Evolutionary conservation across 2,797 vertebrate species (phyloP), one percentile per base, ranked within the genome.

Genomic region (Chanos chanos): DNA sequence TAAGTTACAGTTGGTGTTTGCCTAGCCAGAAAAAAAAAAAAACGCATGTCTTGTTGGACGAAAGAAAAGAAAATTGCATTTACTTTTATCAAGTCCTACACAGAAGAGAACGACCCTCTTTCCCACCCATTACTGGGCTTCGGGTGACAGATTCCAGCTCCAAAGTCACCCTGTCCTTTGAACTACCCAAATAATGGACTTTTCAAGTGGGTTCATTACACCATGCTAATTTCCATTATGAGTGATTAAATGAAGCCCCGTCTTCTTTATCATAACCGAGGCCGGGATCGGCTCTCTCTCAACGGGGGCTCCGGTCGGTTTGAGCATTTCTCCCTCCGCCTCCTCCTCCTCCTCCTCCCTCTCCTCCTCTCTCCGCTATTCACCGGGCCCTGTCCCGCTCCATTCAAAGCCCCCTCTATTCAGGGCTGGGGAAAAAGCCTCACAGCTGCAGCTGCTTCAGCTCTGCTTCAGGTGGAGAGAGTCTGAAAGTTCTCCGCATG

Each of bases 141-240:
- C 43, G 56, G 50, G 71, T 59, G 18, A 16, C 43, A 69, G 58
- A 80, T 49, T 71, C 63, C 62, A 40, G 68, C 75, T 79, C 77
- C 81, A 76, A 75, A 79, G 78, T 64, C 47, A 31, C 34, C 64
- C 31, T 24, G 70, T 69, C 47, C 77, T 86, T 88, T 86, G 80
- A 88, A 82, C 74, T 70, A 44, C 36, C 33, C 70, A 66, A 75
- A 87, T 83, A 84, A 86, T 75, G 66, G 79, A 83, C 77, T 70
- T 70, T 74, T 74, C 70, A 72, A 55, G 61, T 49, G 1, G 72
- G 82, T 83, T 88, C 81, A 84, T 88, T 83, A 85, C 74, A 79
- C 72, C 82, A 84, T 83, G 83, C 82, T 88, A 81, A 86, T 89
- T 87, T 85, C 79, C 83, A 86, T 88, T 83, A 81, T 84, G 75